Percentiles rank a stretch among this genome's conserved stretches.
Conservation (phyloP, 2,888 invertebrate species). For the Eupelmus urozonus region DNA sequence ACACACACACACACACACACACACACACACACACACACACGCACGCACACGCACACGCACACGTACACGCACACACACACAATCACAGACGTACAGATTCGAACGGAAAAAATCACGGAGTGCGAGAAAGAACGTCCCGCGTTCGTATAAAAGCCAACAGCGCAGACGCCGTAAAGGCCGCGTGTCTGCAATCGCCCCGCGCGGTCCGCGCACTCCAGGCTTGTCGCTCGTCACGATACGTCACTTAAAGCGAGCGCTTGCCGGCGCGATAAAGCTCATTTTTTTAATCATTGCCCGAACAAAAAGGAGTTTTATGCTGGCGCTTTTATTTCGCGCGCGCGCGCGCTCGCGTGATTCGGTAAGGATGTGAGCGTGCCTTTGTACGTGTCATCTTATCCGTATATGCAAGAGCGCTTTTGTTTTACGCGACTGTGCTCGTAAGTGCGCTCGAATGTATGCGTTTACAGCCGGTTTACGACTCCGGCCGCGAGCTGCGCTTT, state of each 20-base stretch:
- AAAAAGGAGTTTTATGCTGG: conserved; percentile 24
- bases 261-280: conserved; percentile 44
- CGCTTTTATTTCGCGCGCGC: neutral
- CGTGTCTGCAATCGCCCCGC: conserved; percentile 51
- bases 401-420: neutral
- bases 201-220: no score
- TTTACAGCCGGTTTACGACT: conserved; percentile 5
- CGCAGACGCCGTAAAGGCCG: neutral
- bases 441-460: neutral
- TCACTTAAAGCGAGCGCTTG: conserved; percentile 34
- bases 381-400: neutral
- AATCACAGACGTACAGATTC: neutral
- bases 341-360: neutral
- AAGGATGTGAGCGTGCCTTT: no score
- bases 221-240: conserved; percentile 26
- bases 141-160: neutral
- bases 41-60: no score
- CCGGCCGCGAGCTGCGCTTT: neutral
- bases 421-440: no score
- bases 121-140: neutral
- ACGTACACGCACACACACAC: no score
- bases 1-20: no score
- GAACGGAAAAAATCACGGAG: neutral
- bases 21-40: no score
- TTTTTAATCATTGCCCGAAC: conserved; percentile 55